Base-by-base conservation (phyloP, 2,113 vertebrate genomes). In the Nyctereutes procyonoides region DNA sequence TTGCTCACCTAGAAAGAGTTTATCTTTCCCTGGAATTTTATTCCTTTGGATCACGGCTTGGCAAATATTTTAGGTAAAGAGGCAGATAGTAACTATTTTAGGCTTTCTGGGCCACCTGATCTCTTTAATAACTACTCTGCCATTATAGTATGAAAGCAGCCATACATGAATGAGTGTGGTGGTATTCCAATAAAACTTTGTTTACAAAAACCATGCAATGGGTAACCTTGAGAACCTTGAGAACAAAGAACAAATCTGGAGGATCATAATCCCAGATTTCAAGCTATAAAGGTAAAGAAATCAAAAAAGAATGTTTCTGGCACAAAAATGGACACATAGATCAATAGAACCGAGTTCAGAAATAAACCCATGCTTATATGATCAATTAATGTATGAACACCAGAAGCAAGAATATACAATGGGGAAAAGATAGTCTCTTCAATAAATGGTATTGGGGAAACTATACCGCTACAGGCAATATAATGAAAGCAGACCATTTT, bases 41-140 rank as follows among this genome's bases (percentile, higher is more conserved):
- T 76, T 94, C 51, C 56, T 83, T 93, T 88, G 93, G 67, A 93
- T 26, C 28, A 62, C 28, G 10, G 60, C 7, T 43, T 77, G 13
- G 48, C 71, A 86, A 94, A 76, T 0, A 60, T 88, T 71, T 93
- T 65, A 81, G 53, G 13, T 79, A 62, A 74, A 55, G 32, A 83
- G 35, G 22, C 13, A 85, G 24, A 87, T 1, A 63, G 20, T 77
- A 90, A 84, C 73, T 92, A 81, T 77, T 96, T 83, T 65, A 88
- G 77, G 60, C 62, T 88, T 74, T 92, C 71, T 80, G 24, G 74
- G 26, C 15, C 26, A 81, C 63, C 74, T 13, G 19, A 38, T 81
- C 84, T 95, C 48, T 85, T 17, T 96, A 93, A 81, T 4, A 95
- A 93, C 48, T 74, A 80, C 13, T 92, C 51, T 65, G 48, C 30